Percentiles rank a stretch among this genome's conserved stretches.
These are phyloP conservation scores for Mystacides longicornis DNA, from an alignment of 2,888 invertebrate species.

Conservation along the genomic window DNA sequence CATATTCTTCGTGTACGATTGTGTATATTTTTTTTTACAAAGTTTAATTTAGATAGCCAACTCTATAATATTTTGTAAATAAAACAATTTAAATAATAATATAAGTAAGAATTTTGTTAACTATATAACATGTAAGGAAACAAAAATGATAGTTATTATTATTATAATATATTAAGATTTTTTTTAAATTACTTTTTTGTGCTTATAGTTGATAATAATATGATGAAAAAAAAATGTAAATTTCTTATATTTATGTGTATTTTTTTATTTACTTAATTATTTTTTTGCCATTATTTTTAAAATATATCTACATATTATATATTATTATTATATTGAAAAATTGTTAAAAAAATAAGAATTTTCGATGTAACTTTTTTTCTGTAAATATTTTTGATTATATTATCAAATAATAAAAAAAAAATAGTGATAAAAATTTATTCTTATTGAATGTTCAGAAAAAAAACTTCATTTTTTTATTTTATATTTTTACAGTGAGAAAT, in stretches of 20 bases:
- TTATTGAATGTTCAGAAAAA: too few relatives aligned
- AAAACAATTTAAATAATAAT: too few relatives aligned
- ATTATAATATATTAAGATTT: not conserved
- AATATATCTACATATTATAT: not conserved
- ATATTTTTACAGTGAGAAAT: too few relatives aligned
- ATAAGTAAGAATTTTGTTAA: conserved; percentile 1
- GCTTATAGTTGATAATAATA: not conserved
- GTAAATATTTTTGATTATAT: not conserved
- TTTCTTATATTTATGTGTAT: not conserved
- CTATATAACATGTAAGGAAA: conserved; percentile 1
- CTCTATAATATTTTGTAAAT: too few relatives aligned
- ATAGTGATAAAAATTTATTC: not conserved
- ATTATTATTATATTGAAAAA: not conserved
- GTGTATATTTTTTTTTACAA: too few relatives aligned
- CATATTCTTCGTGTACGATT: too few relatives aligned
- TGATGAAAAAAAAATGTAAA: too few relatives aligned
- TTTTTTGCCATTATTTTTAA: not conserved
- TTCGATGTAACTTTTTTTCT: not conserved
- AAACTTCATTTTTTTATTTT: too few relatives aligned
- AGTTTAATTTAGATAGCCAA: too few relatives aligned
- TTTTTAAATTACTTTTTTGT: not conserved
- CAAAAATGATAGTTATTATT: not conserved
- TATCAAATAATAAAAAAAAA: not conserved
- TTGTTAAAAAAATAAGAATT: not conserved
- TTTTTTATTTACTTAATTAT: not conserved